A percentile compares a stretch with the other conserved stretches of the same genome.
Conservation (phyloP, 2,888 invertebrate genomes). For the Drosophila parthenogenetica region DNA sequence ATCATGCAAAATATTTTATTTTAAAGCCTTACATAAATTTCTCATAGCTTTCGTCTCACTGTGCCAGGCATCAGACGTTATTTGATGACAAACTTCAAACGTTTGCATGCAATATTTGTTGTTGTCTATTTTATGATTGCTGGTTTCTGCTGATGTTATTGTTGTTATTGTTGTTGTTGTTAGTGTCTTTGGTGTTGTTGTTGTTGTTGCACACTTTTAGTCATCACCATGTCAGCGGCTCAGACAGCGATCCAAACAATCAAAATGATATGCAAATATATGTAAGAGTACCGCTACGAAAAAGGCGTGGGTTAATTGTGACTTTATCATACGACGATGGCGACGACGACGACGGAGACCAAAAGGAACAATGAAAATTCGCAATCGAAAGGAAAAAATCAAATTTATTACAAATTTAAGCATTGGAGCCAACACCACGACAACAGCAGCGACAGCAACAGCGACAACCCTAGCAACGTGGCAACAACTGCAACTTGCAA, state of each 20-base stretch:
- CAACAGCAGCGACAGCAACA: slow-evolving; percentile 35
- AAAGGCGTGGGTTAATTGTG: slow-evolving; percentile 84
- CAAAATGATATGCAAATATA: slow-evolving; percentile 83
- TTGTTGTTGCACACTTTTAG: slow-evolving; percentile 69
- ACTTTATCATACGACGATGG: slow-evolving; percentile 70
- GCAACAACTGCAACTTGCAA: slow-evolving; percentile 12
- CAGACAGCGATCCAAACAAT: slow-evolving; percentile 68
- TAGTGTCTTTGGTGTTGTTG: slow-evolving; percentile 21
- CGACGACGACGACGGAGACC: slow-evolving; percentile 30
- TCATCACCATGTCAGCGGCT: slow-evolving; percentile 73
- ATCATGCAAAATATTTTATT: too few species aligned
- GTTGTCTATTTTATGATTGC: slow-evolving; percentile 55
- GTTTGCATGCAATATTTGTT: slow-evolving; percentile 77
- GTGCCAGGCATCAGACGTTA: slow-evolving; percentile 63
- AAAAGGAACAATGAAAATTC: slow-evolving; percentile 63
- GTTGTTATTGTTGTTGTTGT: slow-evolving; percentile 43
- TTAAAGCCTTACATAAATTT: neutral
- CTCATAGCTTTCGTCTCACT: slow-evolving; percentile 27
- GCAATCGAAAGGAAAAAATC: slow-evolving; percentile 81
- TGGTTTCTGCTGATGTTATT: slow-evolving; percentile 50
- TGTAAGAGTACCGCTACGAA: slow-evolving; percentile 82
- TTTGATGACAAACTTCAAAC: slow-evolving; percentile 80
- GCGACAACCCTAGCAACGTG: neutral
- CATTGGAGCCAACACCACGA: slow-evolving; percentile 67
- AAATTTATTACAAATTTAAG: slow-evolving; percentile 81